Evolutionary conservation across 2,888 invertebrate genomes (phyloP), one percentile per base, ranked within the genome.

Genomic region (Athripsodes cinereus): DNA sequence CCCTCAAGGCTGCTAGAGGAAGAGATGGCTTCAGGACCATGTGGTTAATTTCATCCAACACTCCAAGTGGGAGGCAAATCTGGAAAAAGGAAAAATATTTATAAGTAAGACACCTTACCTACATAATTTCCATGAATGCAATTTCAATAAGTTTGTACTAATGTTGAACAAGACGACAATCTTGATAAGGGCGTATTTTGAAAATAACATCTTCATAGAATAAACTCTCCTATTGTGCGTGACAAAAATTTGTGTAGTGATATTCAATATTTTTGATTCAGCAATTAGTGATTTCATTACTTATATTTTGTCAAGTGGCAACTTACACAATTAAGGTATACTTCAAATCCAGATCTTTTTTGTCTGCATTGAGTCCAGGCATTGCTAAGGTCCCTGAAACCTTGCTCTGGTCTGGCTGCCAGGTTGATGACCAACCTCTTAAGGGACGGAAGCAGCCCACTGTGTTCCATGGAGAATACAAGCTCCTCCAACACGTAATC

Each of bases 1-100:
- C 73, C 68, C 76, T 75, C 46, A 79, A 58, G 0, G 75, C 73
- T 0, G 68, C 67, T 8, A 78, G 66, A 6, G 68, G 65, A 62
- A 79, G 60, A 1, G 70, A 72, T 5, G 69, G 68, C 2, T 72
- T 69, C 5, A 79, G 66, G 0, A 78, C 71, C 26, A 69, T 69
- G 1, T 72, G 66, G 40, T 75, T 72, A 5, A 78, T 66, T 1
- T 72, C 69, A 22, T 69, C 63, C n/a, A 78, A 70, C 55, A 67
- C 70, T 20, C 65, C 66, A 22, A 63, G 62, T 46, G 75, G 69
- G 61, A 77, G 62, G 5, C 67, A 66, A 31, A 77, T 71, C 78
- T 78, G 53, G 2, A 55, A 58, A 3, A n/a, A n/a, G n/a, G n/a
- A n/a, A n/a, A n/a, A n/a, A n/a, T n/a, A n/a, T n/a, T n/a, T n/a